A percentile compares a stretch with the other conserved stretches of the same genome.
Evolutionary conservation across 2,113 vertebrate genomes (phyloP).

Genomic region (Megalops atlanticus): DNA sequence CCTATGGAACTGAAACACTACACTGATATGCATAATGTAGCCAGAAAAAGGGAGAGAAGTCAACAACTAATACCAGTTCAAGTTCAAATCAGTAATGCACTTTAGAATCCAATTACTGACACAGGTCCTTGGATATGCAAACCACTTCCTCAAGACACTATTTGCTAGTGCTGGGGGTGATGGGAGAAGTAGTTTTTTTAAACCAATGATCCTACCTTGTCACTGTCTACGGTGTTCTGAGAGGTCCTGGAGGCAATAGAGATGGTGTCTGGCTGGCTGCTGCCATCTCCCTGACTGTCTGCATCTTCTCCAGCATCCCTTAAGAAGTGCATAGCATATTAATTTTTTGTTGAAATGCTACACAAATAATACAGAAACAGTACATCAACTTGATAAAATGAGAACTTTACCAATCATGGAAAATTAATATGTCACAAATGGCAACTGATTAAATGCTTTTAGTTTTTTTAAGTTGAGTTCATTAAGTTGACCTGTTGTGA

Average conservation of each 20-base stretch:
- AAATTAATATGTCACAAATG: not conserved
- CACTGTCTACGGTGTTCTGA: conserved; percentile 97
- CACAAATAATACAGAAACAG: not conserved
- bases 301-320: conserved; percentile 93
- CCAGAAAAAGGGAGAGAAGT: too few species aligned
- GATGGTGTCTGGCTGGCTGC: conserved; percentile 97
- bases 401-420: not conserved
- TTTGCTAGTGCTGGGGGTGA: too few species aligned
- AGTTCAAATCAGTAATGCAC: not conserved
- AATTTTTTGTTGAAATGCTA: not conserved
- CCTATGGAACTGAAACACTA: too few species aligned
- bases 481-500: too few species aligned
- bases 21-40: too few species aligned
- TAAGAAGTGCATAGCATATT: not conserved
- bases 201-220: conserved; percentile 82
- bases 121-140: not conserved
- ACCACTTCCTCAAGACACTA: not conserved
- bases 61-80: not conserved
- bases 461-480: too few species aligned
- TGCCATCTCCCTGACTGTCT: conserved; percentile 96
- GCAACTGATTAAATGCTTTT: not conserved
- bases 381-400: not conserved
- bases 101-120: not conserved
- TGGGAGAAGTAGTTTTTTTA: not conserved
- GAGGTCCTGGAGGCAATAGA: conserved; percentile 97